Evolutionary conservation across 2,113 vertebrate species (phyloP).

Genomic region (Rhinolophus ferrumequinum): DNA sequence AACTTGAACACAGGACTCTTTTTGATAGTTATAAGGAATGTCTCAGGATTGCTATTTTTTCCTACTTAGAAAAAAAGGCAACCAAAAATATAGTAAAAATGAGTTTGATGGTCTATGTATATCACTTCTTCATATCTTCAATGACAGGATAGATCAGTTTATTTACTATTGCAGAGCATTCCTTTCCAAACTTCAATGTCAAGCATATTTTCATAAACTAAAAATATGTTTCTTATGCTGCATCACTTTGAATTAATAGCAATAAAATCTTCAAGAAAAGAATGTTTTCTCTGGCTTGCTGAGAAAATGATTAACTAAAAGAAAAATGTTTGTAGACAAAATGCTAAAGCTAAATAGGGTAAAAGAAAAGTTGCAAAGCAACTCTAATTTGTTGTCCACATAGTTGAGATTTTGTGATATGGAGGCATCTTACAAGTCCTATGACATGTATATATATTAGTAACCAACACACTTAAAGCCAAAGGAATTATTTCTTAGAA

Average conservation of each 20-base stretch:
- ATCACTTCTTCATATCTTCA: slow-evolving; percentile 64
- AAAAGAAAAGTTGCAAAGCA: background rate
- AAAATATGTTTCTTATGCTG: background rate
- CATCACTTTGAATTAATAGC: slow-evolving; percentile 52
- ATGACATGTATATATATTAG: background rate
- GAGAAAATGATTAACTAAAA: background rate
- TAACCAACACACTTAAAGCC: background rate
- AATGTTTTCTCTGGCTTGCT: background rate
- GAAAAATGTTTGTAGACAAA: background rate
- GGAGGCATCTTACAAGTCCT: background rate
- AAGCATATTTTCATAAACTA: background rate
- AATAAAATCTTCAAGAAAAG: background rate
- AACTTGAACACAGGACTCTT: background rate
- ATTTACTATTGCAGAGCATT: slow-evolving; percentile 39
- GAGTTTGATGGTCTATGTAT: slow-evolving; percentile 56
- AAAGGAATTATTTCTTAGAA: background rate
- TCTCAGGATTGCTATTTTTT: slow-evolving; percentile 63
- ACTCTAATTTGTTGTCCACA: background rate
- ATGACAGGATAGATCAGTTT: slow-evolving; percentile 64
- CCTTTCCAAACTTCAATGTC: slow-evolving; percentile 65
- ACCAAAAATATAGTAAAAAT: slow-evolving; percentile 12
- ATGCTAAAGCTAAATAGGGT: background rate
- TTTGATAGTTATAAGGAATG: slow-evolving; percentile 57
- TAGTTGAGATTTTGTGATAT: background rate
- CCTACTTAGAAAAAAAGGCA: slow-evolving; percentile 11